phyloP scores from a whole-genome alignment of 2,888 invertebrate species.

The Sialis lutaria region DNA sequence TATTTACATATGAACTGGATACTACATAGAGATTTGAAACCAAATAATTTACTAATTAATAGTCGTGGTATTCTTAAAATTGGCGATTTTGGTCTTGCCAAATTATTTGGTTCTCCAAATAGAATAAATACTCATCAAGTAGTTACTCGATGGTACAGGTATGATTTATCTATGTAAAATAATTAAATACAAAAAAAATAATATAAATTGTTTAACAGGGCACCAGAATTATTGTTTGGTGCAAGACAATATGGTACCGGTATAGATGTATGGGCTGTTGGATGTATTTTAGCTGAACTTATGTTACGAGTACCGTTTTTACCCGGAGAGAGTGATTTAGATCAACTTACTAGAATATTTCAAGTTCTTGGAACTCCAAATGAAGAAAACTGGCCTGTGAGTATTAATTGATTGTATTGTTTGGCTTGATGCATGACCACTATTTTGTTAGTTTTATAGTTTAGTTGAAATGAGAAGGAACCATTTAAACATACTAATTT shows the following conservation, averaged over 20 bases:
- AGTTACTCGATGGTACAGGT: slow-evolving; percentile 87
- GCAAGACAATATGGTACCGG: slow-evolving; percentile 89
- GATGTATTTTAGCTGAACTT: slow-evolving; percentile 93
- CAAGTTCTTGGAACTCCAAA: slow-evolving; percentile 86
- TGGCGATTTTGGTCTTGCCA: slow-evolving; percentile 97
- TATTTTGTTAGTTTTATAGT: too few species aligned
- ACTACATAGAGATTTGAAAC: slow-evolving; percentile 94
- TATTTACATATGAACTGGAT: slow-evolving; percentile 94
- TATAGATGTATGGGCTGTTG: slow-evolving; percentile 98
- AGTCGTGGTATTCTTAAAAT: slow-evolving; percentile 85
- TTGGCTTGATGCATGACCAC: not conserved
- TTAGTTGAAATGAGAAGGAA: too few species aligned
- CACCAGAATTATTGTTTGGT: slow-evolving; percentile 90
- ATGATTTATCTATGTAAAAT: slow-evolving; percentile 9
- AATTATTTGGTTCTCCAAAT: slow-evolving; percentile 92
- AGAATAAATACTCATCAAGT: slow-evolving; percentile 95
- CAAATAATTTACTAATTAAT: slow-evolving; percentile 94
- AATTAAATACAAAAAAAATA: not conserved
- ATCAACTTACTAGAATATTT: slow-evolving; percentile 91
- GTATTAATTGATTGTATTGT: slow-evolving; percentile 12
- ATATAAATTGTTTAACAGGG: slow-evolving; percentile 26
- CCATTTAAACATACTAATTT: too few species aligned
- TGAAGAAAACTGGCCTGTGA: slow-evolving; percentile 80
- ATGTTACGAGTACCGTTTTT: slow-evolving; percentile 81
- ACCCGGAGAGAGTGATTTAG: slow-evolving; percentile 92